These are phyloP conservation scores for Borostomias antarcticus DNA, from an alignment of 2,797 vertebrate genomes.

Conservation along the genomic window DNA sequence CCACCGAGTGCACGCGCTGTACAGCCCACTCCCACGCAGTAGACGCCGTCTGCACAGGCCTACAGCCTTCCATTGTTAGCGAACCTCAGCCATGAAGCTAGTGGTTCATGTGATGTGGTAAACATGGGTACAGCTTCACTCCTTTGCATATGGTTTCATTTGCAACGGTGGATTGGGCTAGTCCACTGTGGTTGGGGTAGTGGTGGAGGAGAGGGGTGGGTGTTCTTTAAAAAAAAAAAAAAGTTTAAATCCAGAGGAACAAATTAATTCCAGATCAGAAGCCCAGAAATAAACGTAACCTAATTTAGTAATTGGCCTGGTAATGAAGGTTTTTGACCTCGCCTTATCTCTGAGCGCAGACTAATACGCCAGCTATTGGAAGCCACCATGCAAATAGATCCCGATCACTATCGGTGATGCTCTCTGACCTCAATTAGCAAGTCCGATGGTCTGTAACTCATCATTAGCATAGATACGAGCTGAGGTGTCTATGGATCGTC, in stretches of 20 bases:
- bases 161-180: too few species aligned
- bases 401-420: conserved; percentile 70
- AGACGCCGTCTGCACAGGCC: too few species aligned
- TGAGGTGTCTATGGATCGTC: conserved; percentile 38
- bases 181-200: neutral
- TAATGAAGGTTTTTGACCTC: conserved; percentile 67
- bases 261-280: conserved; percentile 47
- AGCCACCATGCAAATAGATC: conserved; percentile 68
- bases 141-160: too few species aligned
- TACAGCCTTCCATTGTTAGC: too few species aligned
- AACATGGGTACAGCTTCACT: neutral
- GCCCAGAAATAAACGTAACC: conserved; percentile 53
- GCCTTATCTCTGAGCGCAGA: conserved; percentile 65
- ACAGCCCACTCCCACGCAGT: too few species aligned
- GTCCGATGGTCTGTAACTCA: conserved; percentile 70
- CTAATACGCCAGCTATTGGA: conserved; percentile 58
- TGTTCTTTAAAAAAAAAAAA: too few species aligned
- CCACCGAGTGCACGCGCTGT: too few species aligned
- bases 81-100: too few species aligned
- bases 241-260: conserved; percentile 34
- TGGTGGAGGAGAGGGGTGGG: too few species aligned
- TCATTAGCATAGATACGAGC: conserved; percentile 71
- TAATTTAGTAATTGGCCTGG: conserved; percentile 63
- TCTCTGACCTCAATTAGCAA: conserved; percentile 80
- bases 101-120: too few species aligned